phyloP scores from a whole-genome alignment of 2,797 vertebrate genomes.

The Craterocephalus amniculus region DNA sequence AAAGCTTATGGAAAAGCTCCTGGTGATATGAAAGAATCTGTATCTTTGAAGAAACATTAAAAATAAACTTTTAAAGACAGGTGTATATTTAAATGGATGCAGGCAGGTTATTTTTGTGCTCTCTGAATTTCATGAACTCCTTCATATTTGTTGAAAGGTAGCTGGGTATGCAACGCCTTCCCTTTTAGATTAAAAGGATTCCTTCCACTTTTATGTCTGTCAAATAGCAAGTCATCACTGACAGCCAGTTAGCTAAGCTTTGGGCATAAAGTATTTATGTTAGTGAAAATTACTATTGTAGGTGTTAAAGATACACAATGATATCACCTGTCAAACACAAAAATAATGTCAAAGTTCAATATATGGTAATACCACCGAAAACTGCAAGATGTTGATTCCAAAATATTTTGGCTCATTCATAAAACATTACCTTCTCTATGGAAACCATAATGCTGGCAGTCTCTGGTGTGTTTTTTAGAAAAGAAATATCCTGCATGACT shows the following conservation, averaged over 20 bases:
- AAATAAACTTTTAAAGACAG: conserved; percentile 28
- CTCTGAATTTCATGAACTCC: conserved; percentile 17
- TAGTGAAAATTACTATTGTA: too few relatives aligned
- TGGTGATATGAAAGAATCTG: conserved; percentile 5
- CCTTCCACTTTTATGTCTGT: neutral
- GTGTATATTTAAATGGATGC: conserved; percentile 15
- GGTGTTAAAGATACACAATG: neutral
- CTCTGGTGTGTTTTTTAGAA: too few relatives aligned
- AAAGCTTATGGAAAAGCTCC: conserved; percentile 3
- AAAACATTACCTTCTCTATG: neutral
- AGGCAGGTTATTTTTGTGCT: conserved; percentile 32
- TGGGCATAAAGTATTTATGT: too few relatives aligned
- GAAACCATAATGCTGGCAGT: too few relatives aligned
- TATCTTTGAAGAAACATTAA: conserved; percentile 7
- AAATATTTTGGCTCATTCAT: neutral
- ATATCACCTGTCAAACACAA: neutral
- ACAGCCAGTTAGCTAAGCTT: neutral
- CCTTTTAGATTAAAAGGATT: conserved; percentile 5
- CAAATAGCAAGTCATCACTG: neutral
- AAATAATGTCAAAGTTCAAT: neutral
- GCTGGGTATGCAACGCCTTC: neutral
- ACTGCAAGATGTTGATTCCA: neutral
- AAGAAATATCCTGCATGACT: too few relatives aligned
- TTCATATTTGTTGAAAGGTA: conserved; percentile 14
- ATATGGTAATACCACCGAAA: neutral